Evolutionary conservation across 1,140 invertebrate species (phyloP).

Genomic region (Contarinia nasturtii): DNA sequence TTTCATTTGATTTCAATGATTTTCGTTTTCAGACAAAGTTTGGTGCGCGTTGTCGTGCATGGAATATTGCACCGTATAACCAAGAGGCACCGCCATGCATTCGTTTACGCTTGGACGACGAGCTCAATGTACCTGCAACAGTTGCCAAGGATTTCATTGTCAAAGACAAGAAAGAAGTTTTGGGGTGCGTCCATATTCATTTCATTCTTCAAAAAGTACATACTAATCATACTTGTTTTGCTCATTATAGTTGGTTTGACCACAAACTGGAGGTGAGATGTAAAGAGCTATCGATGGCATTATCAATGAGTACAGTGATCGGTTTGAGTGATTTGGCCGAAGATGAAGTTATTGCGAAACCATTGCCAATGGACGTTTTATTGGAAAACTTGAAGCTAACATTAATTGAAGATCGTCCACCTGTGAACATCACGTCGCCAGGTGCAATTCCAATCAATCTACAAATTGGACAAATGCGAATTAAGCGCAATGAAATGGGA

Average conservation of each 20-base stretch:
- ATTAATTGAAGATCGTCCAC: conserved; percentile 60
- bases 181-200: conserved; percentile 4
- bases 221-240: neutral
- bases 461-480: conserved; percentile 42
- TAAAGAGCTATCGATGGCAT: conserved; percentile 40
- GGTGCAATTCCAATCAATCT: conserved; percentile 62
- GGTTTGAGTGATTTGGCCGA: conserved; percentile 64
- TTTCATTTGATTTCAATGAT: neutral
- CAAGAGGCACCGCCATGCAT: conserved; percentile 30
- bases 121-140: conserved; percentile 18
- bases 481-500: conserved; percentile 45
- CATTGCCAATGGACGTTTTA: conserved; percentile 57
- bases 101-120: conserved; percentile 39
- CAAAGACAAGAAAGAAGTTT: conserved; percentile 18
- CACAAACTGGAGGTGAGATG: conserved; percentile 40
- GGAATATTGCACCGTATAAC: conserved; percentile 39
- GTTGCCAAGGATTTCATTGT: neutral
- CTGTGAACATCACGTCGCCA: conserved; percentile 63
- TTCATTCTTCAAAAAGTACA: conserved; percentile 16
- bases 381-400: conserved; percentile 48
- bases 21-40: conserved; percentile 42
- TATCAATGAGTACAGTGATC: conserved; percentile 64
- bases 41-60: conserved; percentile 44
- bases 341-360: conserved; percentile 61
- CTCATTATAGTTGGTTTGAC: conserved; percentile 20